These are phyloP conservation scores for Lordiphosa collinella DNA, from an alignment of 1,140 invertebrate species.

Conservation along the genomic window DNA sequence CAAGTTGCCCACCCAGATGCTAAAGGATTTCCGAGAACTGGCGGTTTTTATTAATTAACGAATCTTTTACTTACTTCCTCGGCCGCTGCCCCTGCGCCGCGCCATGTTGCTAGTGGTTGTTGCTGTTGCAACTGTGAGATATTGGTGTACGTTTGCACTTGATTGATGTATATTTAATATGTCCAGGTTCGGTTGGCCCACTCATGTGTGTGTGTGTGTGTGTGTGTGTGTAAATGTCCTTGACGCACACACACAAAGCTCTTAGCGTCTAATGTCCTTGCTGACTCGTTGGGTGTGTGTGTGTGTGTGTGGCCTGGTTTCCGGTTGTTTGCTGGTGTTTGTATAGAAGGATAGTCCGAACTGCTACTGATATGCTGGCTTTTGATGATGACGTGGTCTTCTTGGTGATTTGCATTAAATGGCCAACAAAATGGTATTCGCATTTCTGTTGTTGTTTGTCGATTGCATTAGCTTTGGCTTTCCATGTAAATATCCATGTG, in stretches of 20 bases:
- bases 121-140: constrained; percentile 23
- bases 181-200: constrained; percentile 10
- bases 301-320: constrained; percentile 29
- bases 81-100: constrained; percentile 64
- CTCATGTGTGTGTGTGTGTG: constrained; percentile 11
- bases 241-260: constrained; percentile 29
- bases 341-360: neutral
- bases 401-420: neutral
- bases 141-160: constrained; percentile 36
- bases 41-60: neutral
- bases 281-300: neutral
- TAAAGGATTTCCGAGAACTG: neutral
- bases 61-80: constrained; percentile 57
- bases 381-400: neutral
- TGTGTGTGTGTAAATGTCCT: constrained; percentile 27
- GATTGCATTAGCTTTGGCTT: neutral
- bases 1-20: constrained; percentile 16
- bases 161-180: constrained; percentile 58
- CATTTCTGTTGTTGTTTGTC: constrained; percentile 3
- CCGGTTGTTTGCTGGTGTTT: constrained; percentile 18
- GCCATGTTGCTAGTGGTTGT: constrained; percentile 43
- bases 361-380: no score
- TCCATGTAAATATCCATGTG: constrained; percentile 15
- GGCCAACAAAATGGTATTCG: neutral
- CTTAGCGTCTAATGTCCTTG: constrained; percentile 23